Evolutionary conservation across 2,888 invertebrate species (phyloP).

Genomic region (Polydrusus tereticollis): DNA sequence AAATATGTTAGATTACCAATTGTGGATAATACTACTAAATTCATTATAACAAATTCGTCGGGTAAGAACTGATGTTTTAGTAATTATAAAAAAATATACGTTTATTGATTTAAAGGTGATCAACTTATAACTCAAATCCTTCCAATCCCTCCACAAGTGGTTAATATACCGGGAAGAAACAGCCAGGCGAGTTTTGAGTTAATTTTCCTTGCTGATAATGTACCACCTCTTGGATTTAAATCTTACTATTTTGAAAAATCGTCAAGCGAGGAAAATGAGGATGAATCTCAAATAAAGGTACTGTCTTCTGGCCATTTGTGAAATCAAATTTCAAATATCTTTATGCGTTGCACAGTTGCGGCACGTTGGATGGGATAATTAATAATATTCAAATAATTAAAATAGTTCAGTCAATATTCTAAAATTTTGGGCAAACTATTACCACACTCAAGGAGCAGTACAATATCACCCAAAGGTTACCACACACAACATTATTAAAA

Average conservation of each 20-base stretch:
- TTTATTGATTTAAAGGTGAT: constrained; percentile 63
- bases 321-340: too few species aligned
- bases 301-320: too few species aligned
- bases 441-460: too few species aligned
- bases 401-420: too few species aligned
- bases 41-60: constrained; percentile 70
- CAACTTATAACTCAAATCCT: constrained; percentile 75
- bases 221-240: constrained; percentile 79
- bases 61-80: constrained; percentile 68
- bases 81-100: too few species aligned
- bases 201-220: constrained; percentile 74
- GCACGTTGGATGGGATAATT: too few species aligned
- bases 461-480: too few species aligned
- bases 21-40: constrained; percentile 69
- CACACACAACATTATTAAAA: too few species aligned
- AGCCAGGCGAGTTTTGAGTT: constrained; percentile 77
- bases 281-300: too few species aligned
- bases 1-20: constrained; percentile 78
- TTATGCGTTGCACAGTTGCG: too few species aligned
- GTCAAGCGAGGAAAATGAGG: background rate
- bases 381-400: too few species aligned
- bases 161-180: constrained; percentile 72
- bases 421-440: too few species aligned
- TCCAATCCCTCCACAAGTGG: constrained; percentile 72
- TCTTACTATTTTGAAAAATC: constrained; percentile 63